Percentiles rank a stretch among this genome's conserved stretches.
phyloP scores from a whole-genome alignment of 2,888 invertebrate species.

The Sturmia bella region DNA sequence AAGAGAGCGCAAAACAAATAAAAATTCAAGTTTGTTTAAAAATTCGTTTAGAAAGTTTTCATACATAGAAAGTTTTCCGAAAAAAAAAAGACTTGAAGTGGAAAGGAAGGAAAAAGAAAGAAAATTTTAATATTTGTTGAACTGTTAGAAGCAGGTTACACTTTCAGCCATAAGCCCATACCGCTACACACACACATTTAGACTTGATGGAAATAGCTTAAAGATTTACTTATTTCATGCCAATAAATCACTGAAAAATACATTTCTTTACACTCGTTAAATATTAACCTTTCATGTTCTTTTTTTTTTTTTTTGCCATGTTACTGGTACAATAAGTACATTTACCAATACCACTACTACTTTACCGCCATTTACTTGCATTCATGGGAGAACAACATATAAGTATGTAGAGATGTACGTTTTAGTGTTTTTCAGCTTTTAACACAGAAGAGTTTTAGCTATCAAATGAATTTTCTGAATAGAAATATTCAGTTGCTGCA shows the following conservation, averaged over 20 bases:
- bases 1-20: not conserved
- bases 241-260: slow-evolving; percentile 54
- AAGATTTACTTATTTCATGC: slow-evolving; percentile 52
- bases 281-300: slow-evolving; percentile 46
- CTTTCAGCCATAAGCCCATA: not conserved
- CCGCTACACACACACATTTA: not conserved
- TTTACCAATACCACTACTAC: not conserved
- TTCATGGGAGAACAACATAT: not conserved
- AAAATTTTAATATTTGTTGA: slow-evolving; percentile 46
- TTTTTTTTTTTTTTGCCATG: slow-evolving; percentile 5
- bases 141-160: slow-evolving; percentile 21
- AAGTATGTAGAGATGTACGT: no score
- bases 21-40: slow-evolving; percentile 39
- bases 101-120: not conserved
- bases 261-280: slow-evolving; percentile 55
- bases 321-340: slow-evolving; percentile 24
- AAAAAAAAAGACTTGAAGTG: not conserved
- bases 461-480: slow-evolving; percentile 10
- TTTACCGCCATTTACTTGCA: not conserved
- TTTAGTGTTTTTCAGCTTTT: not conserved
- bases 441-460: slow-evolving; percentile 18
- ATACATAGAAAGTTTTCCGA: not conserved
- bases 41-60: slow-evolving; percentile 32
- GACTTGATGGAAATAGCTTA: slow-evolving; percentile 25
- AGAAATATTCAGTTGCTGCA: slow-evolving; percentile 2